phyloP scores from a whole-genome alignment of 2,888 invertebrate genomes.

The Megamerina dolium region DNA sequence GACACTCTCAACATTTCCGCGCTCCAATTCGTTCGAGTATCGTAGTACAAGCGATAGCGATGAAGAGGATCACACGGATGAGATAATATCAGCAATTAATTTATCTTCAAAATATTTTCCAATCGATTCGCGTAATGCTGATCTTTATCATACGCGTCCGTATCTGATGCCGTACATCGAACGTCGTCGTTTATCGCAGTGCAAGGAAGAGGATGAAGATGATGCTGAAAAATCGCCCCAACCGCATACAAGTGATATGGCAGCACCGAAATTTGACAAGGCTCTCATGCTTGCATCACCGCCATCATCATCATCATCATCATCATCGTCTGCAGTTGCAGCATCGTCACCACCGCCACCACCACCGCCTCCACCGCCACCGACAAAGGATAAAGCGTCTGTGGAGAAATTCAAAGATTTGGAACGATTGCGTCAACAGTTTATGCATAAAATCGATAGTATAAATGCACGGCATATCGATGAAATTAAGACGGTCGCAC shows the following conservation, averaged over 20 bases:
- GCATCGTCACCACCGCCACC: slow-evolving; percentile 34
- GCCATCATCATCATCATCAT: too few species aligned
- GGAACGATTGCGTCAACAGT: slow-evolving; percentile 42
- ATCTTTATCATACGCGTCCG: slow-evolving; percentile 36
- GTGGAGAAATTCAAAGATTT: slow-evolving; percentile 43
- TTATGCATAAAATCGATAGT: slow-evolving; percentile 46
- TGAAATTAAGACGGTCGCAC: slow-evolving; percentile 29
- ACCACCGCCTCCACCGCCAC: slow-evolving; percentile 38
- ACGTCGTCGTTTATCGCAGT: slow-evolving; percentile 69
- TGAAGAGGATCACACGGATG: slow-evolving; percentile 18
- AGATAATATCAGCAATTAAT: slow-evolving; percentile 25
- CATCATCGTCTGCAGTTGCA: too few species aligned
- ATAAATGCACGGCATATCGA: slow-evolving; percentile 45
- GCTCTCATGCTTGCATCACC: slow-evolving; percentile 6
- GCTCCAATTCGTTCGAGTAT: slow-evolving; percentile 35
- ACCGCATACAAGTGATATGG: slow-evolving; percentile 14
- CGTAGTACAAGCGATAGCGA: slow-evolving; percentile 35
- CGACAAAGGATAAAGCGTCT: slow-evolving; percentile 34
- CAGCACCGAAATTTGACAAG: slow-evolving; percentile 18
- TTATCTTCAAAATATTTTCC: slow-evolving; percentile 26
- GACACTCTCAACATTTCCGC: slow-evolving; percentile 27
- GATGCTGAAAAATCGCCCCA: slow-evolving; percentile 50
- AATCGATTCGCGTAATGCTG: slow-evolving; percentile 28
- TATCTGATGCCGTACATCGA: slow-evolving; percentile 54
- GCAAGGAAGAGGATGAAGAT: slow-evolving; percentile 78